phyloP scores from a whole-genome alignment of 2,797 vertebrate species.

The Gymnothorax reevesii region DNA sequence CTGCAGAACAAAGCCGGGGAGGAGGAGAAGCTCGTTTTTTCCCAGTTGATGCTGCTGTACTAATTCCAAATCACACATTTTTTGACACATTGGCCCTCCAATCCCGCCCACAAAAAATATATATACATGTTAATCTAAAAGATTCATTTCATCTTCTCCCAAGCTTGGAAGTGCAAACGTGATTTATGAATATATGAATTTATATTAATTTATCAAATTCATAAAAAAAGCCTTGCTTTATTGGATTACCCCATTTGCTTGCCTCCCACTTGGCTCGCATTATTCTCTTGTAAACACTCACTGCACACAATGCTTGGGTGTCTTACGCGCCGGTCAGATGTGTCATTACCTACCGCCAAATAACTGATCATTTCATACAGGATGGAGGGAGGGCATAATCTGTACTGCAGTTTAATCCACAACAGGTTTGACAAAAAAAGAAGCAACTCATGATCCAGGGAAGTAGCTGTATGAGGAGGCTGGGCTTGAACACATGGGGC shows the following conservation, averaged over 20 bases:
- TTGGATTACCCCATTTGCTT: constrained; percentile 15
- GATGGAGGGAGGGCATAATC: constrained; percentile 50
- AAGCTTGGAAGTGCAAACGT: constrained; percentile 30
- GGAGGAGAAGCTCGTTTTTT: neutral
- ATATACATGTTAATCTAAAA: constrained; percentile 18
- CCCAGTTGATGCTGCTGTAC: constrained; percentile 15
- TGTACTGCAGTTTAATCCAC: constrained; percentile 27
- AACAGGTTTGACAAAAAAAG: constrained; percentile 2
- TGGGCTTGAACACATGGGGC: neutral
- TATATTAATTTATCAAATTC: constrained; percentile 9
- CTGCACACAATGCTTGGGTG: constrained; percentile 34
- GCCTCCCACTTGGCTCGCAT: constrained; percentile 13
- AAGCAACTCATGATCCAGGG: neutral
- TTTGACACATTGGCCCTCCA: constrained; percentile 3
- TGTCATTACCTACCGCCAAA: neutral
- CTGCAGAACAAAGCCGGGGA: constrained; percentile 16
- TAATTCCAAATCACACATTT: constrained; percentile 17
- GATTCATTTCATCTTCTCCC: constrained; percentile 14
- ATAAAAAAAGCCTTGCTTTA: neutral
- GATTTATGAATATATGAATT: constrained; percentile 18
- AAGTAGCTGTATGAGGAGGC: neutral
- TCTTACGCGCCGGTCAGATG: constrained; percentile 4
- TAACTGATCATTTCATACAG: constrained; percentile 27
- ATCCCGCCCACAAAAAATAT: constrained; percentile 13
- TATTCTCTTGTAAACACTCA: constrained; percentile 51